phyloP scores from a whole-genome alignment of 2,113 vertebrate species.

The Microtus richardsoni region DNA sequence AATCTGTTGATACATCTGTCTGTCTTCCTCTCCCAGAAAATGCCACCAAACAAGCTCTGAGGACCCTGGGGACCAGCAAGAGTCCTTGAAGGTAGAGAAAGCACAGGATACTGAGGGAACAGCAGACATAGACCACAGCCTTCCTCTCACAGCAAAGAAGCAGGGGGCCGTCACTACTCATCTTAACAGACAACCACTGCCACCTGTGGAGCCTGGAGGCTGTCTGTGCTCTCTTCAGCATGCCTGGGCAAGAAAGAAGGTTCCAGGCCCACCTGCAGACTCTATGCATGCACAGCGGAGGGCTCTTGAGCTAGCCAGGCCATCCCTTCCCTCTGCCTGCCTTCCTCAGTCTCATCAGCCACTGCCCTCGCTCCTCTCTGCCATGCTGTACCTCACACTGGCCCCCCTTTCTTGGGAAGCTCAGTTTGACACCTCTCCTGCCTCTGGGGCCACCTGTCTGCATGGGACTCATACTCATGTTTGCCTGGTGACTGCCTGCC shows the following conservation, averaged over 20 bases:
- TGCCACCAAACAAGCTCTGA: background rate
- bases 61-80: background rate
- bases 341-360: background rate
- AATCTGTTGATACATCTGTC: accelerated
- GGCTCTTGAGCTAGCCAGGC: background rate
- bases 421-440: background rate
- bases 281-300: background rate
- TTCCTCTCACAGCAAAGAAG: no score
- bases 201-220: background rate
- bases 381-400: background rate
- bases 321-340: no score
- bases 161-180: accelerated
- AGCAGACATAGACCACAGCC: background rate
- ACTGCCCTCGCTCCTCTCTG: background rate
- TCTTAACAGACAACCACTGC: background rate
- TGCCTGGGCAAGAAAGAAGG: background rate
- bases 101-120: background rate
- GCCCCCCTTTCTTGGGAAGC: background rate
- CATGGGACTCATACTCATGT: background rate
- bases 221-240: background rate
- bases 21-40: background rate
- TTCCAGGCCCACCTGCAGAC: background rate
- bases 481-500: background rate
- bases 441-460: background rate
- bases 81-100: background rate